Percentiles rank a stretch among this genome's conserved stretches.
phyloP scores from a whole-genome alignment of 2,113 vertebrate species.

The Parus major region DNA sequence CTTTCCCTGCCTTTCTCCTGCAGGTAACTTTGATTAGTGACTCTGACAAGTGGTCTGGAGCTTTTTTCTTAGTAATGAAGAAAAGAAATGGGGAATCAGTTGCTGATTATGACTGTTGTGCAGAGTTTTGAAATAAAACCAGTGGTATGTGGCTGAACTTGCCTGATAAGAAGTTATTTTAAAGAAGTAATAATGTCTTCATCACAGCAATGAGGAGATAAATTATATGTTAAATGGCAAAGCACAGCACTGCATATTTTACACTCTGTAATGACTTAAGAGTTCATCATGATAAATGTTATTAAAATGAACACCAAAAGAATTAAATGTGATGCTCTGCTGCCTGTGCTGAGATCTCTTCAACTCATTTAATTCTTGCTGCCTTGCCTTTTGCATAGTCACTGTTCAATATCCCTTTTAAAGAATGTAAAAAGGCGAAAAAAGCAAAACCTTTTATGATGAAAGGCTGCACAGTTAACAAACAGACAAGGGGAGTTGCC shows the following conservation, averaged over 20 bases:
- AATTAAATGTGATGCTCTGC: slow-evolving; percentile 21
- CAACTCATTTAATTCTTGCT: not conserved
- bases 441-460: not conserved
- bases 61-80: not conserved
- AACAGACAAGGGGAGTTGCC: not conserved
- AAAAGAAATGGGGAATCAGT: not conserved
- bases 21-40: not conserved
- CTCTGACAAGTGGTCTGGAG: not conserved
- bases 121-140: slow-evolving; percentile 31
- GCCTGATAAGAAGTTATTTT: slow-evolving; percentile 13
- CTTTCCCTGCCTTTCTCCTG: not conserved
- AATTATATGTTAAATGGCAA: slow-evolving; percentile 56
- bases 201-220: slow-evolving; percentile 11
- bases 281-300: slow-evolving; percentile 35
- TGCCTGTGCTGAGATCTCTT: slow-evolving; percentile 1
- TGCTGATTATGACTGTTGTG: not conserved
- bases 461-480: not conserved
- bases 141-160: not conserved
- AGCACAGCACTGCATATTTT: slow-evolving; percentile 32
- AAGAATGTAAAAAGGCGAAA: not conserved
- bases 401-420: not conserved
- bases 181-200: not conserved
- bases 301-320: slow-evolving; percentile 19
- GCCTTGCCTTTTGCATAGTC: not conserved
- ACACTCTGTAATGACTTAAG: slow-evolving; percentile 13